Evolutionary conservation across 1,140 invertebrate genomes (phyloP), one percentile per base, ranked within the genome.

Genomic region (Bombus pyrosoma): DNA sequence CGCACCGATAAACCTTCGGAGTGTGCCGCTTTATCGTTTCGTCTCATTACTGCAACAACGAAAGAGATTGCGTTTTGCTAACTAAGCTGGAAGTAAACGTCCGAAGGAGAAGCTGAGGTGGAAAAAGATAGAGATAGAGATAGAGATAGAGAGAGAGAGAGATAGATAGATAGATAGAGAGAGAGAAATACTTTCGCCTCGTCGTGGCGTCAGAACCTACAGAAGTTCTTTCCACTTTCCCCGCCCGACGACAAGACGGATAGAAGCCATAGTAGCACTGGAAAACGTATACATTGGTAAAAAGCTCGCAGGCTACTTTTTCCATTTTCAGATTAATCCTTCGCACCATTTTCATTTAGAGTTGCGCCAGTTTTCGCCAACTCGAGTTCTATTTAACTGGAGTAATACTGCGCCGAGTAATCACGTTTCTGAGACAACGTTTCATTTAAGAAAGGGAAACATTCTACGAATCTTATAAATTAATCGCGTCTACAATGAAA

Each of bases 21-120:
- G 87, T 86, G 79, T 88, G 86, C 90, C 88, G 89, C 89, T 92
- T 92, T 92, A 93, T 91, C 91, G 92, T 92, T 92, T 92, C 86
- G 90, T 91, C 90, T 93, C 92, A 91, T 93, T 93, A 92, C 88
- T 81, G 78, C 81, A 79, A 92, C 92, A 92, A 93, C 90, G 87
- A 90, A 86, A 85, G 84, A 92, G 90, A 92, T 92, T 92, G 88
- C 89, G 85, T 89, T 86, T 91, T 83, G 83, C 87, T 88, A 89
- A 87, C 87, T 86, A 90, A 87, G 74, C 85, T 71, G 72, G 53
- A 81, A 90, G 71, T 64, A 72, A 83, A 47, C 43, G 89, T 53
- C 28, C 25, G 81, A 62, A 39, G 57, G 59, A 79, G 57, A 43
- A 75, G 37, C 13, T n/a, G 15, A 41, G 59, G 3, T 25, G 12